A percentile compares a stretch with the other conserved stretches of the same genome.
Conservation (phyloP, 2,113 vertebrate genomes). For the Poeciliopsis prolifica region DNA sequence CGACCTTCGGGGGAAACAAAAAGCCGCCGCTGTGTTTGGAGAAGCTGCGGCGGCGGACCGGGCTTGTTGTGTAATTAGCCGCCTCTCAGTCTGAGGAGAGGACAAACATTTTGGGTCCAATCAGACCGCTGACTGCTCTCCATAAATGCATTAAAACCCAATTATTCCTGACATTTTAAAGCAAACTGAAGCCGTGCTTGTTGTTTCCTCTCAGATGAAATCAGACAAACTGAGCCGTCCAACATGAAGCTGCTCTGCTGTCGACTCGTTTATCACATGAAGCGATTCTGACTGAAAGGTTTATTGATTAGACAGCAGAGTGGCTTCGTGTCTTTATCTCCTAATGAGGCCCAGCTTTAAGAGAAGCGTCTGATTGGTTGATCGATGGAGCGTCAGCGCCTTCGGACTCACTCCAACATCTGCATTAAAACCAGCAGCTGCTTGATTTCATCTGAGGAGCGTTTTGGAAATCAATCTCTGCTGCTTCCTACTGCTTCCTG, state of each 20-base stretch:
- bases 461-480: not conserved
- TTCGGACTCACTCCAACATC: not conserved
- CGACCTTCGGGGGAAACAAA: not conserved
- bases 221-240: too few species aligned
- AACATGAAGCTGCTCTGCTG: not conserved
- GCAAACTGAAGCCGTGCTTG: slow-evolving; percentile 7
- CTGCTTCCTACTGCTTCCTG: too few species aligned
- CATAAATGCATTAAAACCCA: slow-evolving; percentile 26
- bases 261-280: not conserved
- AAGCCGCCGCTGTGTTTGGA: not conserved
- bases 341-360: not conserved
- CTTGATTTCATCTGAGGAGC: not conserved
- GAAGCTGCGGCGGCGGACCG: not conserved
- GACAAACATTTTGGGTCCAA: not conserved
- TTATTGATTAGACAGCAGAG: slow-evolving; percentile 5
- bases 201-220: not conserved
- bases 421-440: too few species aligned
- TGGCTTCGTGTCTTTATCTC: not conserved
- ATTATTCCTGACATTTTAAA: slow-evolving; percentile 46
- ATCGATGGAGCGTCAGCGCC: not conserved
- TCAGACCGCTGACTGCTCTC: not conserved
- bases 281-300: not conserved
- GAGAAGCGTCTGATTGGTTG: not conserved
- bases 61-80: not conserved
- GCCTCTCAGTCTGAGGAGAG: not conserved